Evolutionary conservation across 2,888 invertebrate genomes (phyloP).

Genomic region (Melikaiella ostensackeni): DNA sequence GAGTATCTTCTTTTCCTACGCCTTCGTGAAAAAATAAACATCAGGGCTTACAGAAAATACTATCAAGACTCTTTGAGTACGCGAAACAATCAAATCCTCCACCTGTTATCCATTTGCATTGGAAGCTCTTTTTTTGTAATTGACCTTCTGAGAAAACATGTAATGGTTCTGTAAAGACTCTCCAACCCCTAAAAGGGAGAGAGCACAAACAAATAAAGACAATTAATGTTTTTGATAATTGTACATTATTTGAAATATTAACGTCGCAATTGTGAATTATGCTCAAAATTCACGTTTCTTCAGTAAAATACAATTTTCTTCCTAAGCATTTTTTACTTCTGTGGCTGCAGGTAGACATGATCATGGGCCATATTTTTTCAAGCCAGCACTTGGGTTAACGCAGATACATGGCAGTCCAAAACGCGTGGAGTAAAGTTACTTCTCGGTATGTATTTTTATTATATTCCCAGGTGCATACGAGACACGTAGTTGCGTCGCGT

Average conservation of each 20-base stretch:
- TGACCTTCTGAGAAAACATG: too few relatives aligned
- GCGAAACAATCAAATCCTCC: too few relatives aligned
- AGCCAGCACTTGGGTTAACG: constrained; percentile 26
- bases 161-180: too few relatives aligned
- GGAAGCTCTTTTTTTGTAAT: too few relatives aligned
- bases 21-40: too few relatives aligned
- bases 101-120: too few relatives aligned
- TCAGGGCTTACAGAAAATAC: too few relatives aligned
- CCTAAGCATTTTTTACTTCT: constrained; percentile 9
- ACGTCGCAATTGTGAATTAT: not conserved
- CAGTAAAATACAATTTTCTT: constrained; percentile 24
- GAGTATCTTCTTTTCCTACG: too few relatives aligned
- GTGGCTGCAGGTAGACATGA: constrained; percentile 1
- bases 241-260: not conserved
- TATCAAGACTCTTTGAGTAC: too few relatives aligned
- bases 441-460: constrained; percentile 33
- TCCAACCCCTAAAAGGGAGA: too few relatives aligned
- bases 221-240: too few relatives aligned
- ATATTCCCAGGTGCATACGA: constrained; percentile 20
- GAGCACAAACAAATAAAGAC: too few relatives aligned
- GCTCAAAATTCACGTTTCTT: not conserved
- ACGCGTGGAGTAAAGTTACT: constrained; percentile 23
- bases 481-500: not conserved
- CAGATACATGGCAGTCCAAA: constrained; percentile 22
- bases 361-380: constrained; percentile 31